Conservation (phyloP, 2,113 vertebrate genomes). For the Corythornis vintsioides region DNA sequence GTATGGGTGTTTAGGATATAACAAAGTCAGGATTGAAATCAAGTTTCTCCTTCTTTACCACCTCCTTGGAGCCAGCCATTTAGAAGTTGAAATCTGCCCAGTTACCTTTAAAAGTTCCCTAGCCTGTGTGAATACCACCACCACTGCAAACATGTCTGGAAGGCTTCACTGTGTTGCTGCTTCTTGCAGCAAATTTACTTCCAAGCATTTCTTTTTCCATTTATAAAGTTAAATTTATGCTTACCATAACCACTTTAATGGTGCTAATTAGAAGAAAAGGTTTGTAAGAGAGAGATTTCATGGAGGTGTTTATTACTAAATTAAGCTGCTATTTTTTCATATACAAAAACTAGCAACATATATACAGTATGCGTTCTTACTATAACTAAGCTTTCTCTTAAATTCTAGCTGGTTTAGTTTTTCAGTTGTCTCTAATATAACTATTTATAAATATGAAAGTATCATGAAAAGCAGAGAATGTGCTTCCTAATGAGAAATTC, state of each 20-base stretch:
- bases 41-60: neutral
- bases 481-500: neutral
- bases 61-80: neutral
- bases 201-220: neutral
- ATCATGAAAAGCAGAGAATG: neutral
- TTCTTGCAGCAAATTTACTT: neutral
- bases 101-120: neutral
- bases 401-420: neutral
- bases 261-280: neutral
- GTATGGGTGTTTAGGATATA: neutral
- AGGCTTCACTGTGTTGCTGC: neutral
- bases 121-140: neutral
- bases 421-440: neutral
- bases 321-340: neutral
- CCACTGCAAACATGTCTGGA: rapidly evolving
- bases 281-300: neutral
- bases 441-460: neutral
- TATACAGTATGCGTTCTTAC: neutral
- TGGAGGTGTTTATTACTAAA: neutral
- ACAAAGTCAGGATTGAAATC: neutral
- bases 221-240: neutral
- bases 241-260: neutral
- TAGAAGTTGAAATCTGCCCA: neutral
- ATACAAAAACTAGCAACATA: neutral
- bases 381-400: neutral